Conservation (phyloP, 2,797 vertebrate species). For the Heteromormyrus szaboi region DNA sequence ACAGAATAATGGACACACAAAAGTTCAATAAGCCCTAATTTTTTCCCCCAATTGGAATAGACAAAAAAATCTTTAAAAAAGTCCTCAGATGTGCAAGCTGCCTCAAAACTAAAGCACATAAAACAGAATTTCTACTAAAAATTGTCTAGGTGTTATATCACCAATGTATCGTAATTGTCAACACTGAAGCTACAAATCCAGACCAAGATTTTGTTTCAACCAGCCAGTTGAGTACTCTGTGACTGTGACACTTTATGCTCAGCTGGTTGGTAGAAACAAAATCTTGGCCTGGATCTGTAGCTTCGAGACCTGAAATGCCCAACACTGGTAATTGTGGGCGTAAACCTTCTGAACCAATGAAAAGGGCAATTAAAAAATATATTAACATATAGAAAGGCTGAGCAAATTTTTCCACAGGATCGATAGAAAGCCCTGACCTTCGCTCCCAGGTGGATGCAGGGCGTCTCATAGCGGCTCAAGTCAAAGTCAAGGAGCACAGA, state of each 20-base stretch:
- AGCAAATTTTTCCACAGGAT: neutral
- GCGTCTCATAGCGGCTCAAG: conserved; percentile 55
- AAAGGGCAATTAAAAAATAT: neutral
- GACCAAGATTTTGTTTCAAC: too few relatives aligned
- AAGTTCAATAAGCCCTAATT: neutral
- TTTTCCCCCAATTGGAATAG: neutral
- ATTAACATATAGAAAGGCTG: neutral
- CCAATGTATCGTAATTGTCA: neutral
- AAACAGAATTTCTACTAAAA: neutral
- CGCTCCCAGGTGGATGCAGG: conserved; percentile 61
- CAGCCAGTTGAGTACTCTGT: too few relatives aligned
- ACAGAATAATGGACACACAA: neutral
- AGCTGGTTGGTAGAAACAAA: too few relatives aligned
- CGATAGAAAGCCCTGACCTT: conserved; percentile 46
- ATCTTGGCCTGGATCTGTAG: too few relatives aligned
- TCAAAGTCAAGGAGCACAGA: conserved; percentile 67
- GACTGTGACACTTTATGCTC: too few relatives aligned
- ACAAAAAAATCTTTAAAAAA: neutral
- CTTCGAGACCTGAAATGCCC: too few relatives aligned
- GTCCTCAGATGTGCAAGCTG: neutral
- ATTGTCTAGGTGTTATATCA: neutral
- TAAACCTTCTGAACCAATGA: neutral
- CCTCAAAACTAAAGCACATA: neutral
- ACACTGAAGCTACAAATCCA: too few relatives aligned
- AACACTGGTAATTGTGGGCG: neutral